phyloP scores from a whole-genome alignment of 2,888 invertebrate species.

The Xanthorhoe designata region DNA sequence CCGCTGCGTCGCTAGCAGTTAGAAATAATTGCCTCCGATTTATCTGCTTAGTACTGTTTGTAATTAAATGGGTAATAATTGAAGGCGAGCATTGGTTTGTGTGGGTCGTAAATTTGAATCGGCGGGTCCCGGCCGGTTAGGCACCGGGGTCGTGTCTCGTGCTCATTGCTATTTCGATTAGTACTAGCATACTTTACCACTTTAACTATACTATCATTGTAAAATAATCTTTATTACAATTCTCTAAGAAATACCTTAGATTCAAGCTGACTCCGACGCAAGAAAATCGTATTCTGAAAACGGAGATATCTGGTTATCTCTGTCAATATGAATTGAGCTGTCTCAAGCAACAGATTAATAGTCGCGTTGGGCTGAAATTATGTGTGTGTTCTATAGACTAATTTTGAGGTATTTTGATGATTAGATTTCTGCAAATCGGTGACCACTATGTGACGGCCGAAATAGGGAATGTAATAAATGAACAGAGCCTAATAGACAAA shows the following conservation, averaged over 20 bases:
- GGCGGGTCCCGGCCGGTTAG: slow-evolving; percentile 53
- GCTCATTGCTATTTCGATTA: slow-evolving; percentile 76
- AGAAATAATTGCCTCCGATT: slow-evolving; percentile 79
- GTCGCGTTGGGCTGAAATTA: neutral
- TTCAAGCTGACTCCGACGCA: too few relatives aligned
- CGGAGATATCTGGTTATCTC: neutral
- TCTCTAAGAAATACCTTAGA: neutral
- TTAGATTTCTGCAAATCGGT: neutral
- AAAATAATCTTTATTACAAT: neutral
- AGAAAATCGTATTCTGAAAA: neutral
- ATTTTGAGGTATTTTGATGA: neutral
- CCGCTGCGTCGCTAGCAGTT: slow-evolving; percentile 72
- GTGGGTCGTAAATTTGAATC: slow-evolving; percentile 67
- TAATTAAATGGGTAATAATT: slow-evolving; percentile 82
- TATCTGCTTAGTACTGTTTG: slow-evolving; percentile 69
- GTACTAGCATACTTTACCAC: slow-evolving; percentile 26
- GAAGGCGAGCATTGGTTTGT: slow-evolving; percentile 67
- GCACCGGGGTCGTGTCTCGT: slow-evolving; percentile 75
- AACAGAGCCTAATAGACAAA: too few relatives aligned
- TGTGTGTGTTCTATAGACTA: neutral
- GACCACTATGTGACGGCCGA: neutral
- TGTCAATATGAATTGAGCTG: slow-evolving; percentile 5
- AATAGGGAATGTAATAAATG: neutral
- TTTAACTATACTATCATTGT: neutral
- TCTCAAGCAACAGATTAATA: slow-evolving; percentile 1